phyloP scores from a whole-genome alignment of 2,888 invertebrate genomes.

The Seira sanloemensis region DNA sequence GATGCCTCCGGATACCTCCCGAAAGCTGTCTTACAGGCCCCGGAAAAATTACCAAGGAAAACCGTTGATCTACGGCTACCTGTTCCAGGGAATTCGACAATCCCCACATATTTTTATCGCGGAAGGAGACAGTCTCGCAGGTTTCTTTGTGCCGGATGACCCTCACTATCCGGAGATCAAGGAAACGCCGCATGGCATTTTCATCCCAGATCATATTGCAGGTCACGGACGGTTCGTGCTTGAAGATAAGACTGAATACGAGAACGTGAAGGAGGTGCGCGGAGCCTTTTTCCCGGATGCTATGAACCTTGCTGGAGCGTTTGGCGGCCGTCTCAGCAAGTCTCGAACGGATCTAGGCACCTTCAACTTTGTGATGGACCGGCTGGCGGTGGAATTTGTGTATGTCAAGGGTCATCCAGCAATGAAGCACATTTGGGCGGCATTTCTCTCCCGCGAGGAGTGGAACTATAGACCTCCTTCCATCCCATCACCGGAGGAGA shows the following conservation, averaged over 20 bases:
- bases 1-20: background rate
- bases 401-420: background rate
- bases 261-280: background rate
- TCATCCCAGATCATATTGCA: constrained; percentile 16
- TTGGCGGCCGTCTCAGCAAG: constrained; percentile 9
- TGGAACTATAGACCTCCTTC: constrained; percentile 35
- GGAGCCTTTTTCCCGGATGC: constrained; percentile 45
- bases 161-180: background rate
- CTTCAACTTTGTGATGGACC: constrained; percentile 36
- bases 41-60: constrained; percentile 7
- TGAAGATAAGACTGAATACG: constrained; percentile 25
- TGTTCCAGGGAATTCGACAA: constrained; percentile 21
- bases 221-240: constrained; percentile 21
- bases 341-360: background rate
- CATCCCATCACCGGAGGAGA: background rate
- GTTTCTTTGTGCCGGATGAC: constrained; percentile 44
- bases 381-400: constrained; percentile 27
- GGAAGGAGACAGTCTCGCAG: constrained; percentile 36
- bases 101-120: constrained; percentile 47
- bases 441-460: constrained; percentile 23
- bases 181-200: constrained; percentile 33
- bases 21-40: background rate
- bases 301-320: constrained; percentile 31
- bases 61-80: constrained; percentile 25
- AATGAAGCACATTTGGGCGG: constrained; percentile 18